Conservation (phyloP, 2,797 vertebrate genomes). For the Platyrinchus mystaceus region DNA sequence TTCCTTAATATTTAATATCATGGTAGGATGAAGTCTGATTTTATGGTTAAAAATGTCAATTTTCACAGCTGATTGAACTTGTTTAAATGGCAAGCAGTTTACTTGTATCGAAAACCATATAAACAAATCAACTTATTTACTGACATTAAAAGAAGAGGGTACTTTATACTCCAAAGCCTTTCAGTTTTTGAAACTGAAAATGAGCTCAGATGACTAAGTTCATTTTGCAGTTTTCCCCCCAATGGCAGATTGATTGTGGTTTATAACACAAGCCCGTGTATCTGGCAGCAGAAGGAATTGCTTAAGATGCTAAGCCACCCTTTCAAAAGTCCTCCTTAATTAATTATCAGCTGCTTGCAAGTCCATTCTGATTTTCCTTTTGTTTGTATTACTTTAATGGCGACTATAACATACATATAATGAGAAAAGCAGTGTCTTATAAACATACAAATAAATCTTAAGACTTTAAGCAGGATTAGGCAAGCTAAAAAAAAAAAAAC, state of each 20-base stretch:
- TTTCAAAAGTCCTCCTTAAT: constrained; percentile 57
- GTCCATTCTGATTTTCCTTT: constrained; percentile 43
- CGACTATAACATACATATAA: constrained; percentile 24
- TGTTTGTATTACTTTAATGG: constrained; percentile 42
- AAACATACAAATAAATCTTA: constrained; percentile 60
- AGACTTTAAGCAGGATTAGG: constrained; percentile 55
- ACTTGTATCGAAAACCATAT: constrained; percentile 65
- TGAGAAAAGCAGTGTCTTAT: constrained; percentile 49
- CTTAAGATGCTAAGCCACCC: constrained; percentile 49
- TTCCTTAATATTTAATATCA: constrained; percentile 73
- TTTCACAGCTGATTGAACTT: constrained; percentile 74
- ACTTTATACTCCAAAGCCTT: constrained; percentile 41
- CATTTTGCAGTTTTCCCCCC: constrained; percentile 26
- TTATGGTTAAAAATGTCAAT: constrained; percentile 74
- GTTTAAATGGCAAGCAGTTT: constrained; percentile 71
- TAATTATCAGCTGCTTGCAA: constrained; percentile 60
- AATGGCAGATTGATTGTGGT: constrained; percentile 55
- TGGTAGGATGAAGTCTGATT: constrained; percentile 71
- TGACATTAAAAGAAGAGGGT: constrained; percentile 58
- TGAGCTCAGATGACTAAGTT: constrained; percentile 51
- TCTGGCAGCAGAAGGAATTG: constrained; percentile 60
- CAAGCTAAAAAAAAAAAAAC: neutral
- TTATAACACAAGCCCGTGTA: constrained; percentile 59
- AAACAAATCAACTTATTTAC: constrained; percentile 74
- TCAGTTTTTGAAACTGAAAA: constrained; percentile 49